These are phyloP conservation scores for Cheilosia vernalis DNA, from an alignment of 2,888 invertebrate genomes.

Conservation along the genomic window DNA sequence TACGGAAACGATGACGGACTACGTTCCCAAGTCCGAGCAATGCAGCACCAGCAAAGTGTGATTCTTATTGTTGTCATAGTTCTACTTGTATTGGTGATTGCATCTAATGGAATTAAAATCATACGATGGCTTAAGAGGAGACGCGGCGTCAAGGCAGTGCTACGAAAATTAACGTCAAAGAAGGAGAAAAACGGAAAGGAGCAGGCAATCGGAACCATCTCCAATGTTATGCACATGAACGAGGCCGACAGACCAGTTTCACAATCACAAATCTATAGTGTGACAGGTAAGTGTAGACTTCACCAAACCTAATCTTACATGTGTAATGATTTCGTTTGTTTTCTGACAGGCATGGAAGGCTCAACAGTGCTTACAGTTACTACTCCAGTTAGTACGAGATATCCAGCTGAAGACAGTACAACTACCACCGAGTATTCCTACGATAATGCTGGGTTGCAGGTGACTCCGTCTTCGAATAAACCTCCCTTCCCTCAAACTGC, in stretches of 20 bases:
- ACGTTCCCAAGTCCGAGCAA: conserved; percentile 78
- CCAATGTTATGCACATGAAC: conserved; percentile 80
- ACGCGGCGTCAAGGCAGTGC: conserved; percentile 76
- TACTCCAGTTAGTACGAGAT: conserved; percentile 88
- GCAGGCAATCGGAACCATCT: conserved; percentile 79
- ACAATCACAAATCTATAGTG: conserved; percentile 81
- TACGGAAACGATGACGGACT: conserved; percentile 78
- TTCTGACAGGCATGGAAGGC: conserved; percentile 84
- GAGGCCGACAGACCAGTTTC: conserved; percentile 81
- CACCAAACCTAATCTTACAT: background rate
- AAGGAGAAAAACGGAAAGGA: conserved; percentile 79
- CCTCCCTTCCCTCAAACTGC: conserved; percentile 72
- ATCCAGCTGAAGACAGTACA: conserved; percentile 89
- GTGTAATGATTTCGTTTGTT: background rate
- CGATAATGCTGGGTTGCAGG: conserved; percentile 90
- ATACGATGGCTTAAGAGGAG: conserved; percentile 78
- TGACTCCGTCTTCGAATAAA: conserved; percentile 84
- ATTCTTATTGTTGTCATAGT: conserved; percentile 79
- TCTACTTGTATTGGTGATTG: conserved; percentile 77
- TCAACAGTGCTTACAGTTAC: conserved; percentile 88
- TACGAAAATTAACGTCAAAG: conserved; percentile 78
- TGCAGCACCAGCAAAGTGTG: conserved; percentile 78
- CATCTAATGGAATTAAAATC: conserved; percentile 78
- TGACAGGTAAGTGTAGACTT: conserved; percentile 78
- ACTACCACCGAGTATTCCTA: conserved; percentile 89